Evolutionary conservation across 23 tunicate species (phyloP).

Genomic region (Clavelina lepadiformis): DNA sequence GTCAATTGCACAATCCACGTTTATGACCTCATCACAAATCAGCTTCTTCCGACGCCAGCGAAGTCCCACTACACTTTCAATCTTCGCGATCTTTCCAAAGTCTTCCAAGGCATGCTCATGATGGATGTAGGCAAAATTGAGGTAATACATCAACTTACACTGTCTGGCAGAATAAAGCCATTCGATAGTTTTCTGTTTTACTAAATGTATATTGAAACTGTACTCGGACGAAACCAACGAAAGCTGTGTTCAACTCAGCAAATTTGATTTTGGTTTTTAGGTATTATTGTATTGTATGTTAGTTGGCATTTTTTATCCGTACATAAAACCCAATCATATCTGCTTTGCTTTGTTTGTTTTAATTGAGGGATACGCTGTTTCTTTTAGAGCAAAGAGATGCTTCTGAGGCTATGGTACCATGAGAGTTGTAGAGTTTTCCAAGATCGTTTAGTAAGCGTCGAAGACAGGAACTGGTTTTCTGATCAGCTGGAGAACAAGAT

Average conservation of each 20-base stretch:
- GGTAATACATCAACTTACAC: slow-evolving; percentile 30
- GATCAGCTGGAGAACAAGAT: slow-evolving; percentile 75
- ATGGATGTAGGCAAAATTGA: slow-evolving; percentile 80
- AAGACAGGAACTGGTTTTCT: slow-evolving; percentile 91
- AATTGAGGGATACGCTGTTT: background rate
- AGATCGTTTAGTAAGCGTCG: slow-evolving; percentile 88
- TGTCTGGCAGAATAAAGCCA: no score
- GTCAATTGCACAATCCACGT: slow-evolving; percentile 67
- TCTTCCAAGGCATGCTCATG: slow-evolving; percentile 99
- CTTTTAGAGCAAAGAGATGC: slow-evolving; percentile 68
- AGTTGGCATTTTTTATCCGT: background rate
- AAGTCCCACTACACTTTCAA: slow-evolving; percentile 99
- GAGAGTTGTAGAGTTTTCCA: slow-evolving; percentile 94
- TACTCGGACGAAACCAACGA: background rate
- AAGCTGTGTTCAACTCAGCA: background rate
- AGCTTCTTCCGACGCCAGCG: slow-evolving; percentile 95
- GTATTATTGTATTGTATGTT: background rate
- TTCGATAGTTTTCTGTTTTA: no score
- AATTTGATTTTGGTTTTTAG: background rate
- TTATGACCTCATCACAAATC: slow-evolving; percentile 85
- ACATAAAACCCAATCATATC: background rate
- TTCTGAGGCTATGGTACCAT: slow-evolving; percentile 90
- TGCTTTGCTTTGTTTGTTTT: background rate
- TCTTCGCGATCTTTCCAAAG: slow-evolving; percentile 95
- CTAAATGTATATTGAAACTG: background rate